These are phyloP conservation scores for Geopemphigus sp. DNA, from an alignment of 1,140 invertebrate species.

Conservation along the genomic window DNA sequence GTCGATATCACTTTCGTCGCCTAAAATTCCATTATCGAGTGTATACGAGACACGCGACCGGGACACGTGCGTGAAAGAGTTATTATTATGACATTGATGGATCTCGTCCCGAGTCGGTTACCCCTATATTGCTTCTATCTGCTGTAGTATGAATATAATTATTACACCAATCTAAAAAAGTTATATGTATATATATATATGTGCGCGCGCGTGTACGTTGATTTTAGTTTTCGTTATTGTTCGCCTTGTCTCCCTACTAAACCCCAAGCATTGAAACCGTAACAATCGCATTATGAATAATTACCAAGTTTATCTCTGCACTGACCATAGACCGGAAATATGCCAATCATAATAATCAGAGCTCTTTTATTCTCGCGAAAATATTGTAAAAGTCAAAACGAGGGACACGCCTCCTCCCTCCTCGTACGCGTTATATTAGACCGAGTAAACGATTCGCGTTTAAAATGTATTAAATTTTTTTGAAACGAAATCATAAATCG, in stretches of 20 bases:
- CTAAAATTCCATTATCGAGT: conserved; percentile 46
- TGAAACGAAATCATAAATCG: too few species aligned
- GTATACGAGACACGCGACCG: conserved; percentile 25
- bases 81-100: conserved; percentile 43
- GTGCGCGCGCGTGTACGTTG: background rate
- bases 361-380: background rate
- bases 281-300: conserved; percentile 30
- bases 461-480: too few species aligned
- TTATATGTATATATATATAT: background rate
- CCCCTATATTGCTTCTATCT: conserved; percentile 1
- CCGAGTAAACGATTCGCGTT: too few species aligned
- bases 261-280: conserved; percentile 12
- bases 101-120: conserved; percentile 9
- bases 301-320: conserved; percentile 28
- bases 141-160: conserved; percentile 25
- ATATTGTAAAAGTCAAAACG: background rate
- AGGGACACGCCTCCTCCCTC: too few species aligned
- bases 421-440: too few species aligned
- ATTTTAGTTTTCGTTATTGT: conserved; percentile 31
- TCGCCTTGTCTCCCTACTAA: background rate
- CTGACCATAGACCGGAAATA: conserved; percentile 17
- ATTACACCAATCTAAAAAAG: conserved; percentile 5
- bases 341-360: conserved; percentile 22
- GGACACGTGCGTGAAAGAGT: conserved; percentile 33
- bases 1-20: background rate